Conservation (phyloP, 2,797 vertebrate species). For the Xerus rutilus region DNA sequence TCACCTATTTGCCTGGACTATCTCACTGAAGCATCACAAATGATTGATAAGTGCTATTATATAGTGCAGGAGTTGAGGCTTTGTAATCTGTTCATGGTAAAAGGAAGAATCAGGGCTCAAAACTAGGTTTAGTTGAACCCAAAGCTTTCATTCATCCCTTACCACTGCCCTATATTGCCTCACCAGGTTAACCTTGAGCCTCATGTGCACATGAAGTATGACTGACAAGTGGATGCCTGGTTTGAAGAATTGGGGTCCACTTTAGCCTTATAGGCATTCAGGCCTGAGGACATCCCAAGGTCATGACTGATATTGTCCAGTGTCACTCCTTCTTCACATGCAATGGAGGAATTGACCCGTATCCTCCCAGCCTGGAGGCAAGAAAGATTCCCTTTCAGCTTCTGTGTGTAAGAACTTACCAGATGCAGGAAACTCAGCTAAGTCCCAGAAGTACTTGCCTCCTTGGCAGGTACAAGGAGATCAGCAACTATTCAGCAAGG, state of each 20-base stretch:
- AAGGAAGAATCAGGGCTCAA: not conserved
- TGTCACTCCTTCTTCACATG: not conserved
- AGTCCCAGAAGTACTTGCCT: not conserved
- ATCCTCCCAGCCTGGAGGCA: not conserved
- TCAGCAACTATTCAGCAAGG: not conserved
- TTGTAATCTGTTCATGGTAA: not conserved
- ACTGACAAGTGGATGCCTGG: not conserved
- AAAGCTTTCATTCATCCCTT: not conserved
- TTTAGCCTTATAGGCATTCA: not conserved
- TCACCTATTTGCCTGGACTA: not conserved
- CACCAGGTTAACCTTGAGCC: not conserved
- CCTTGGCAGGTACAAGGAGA: not conserved
- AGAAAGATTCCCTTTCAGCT: not conserved
- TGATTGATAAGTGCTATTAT: accelerated
- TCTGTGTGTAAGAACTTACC: not conserved
- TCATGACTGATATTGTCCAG: not conserved
- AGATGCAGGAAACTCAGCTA: not conserved
- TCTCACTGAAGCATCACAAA: not conserved
- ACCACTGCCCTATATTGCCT: not conserved
- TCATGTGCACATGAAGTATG: not conserved
- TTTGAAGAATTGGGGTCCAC: not conserved
- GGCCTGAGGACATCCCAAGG: not conserved
- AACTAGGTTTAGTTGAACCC: not conserved
- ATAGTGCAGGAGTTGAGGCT: not conserved
- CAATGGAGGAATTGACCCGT: not conserved